Evolutionary conservation across 2,888 invertebrate genomes (phyloP).

Genomic region (Pandemis heparana): DNA sequence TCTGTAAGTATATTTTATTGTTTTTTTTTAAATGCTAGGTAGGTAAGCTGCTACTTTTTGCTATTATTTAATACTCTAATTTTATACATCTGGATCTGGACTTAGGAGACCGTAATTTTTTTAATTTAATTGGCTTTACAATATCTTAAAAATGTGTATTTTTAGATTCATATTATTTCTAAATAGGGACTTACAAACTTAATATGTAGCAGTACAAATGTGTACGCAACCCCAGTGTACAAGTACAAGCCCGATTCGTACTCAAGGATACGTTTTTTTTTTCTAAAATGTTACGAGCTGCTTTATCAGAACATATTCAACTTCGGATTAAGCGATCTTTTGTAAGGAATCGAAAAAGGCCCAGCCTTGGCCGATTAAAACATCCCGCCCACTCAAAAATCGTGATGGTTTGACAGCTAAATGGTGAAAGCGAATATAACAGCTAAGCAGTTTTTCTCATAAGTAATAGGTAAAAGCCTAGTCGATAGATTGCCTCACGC

Average conservation of each 20-base stretch:
- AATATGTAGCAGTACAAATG: no score
- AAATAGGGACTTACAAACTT: no score
- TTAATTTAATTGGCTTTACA: no score
- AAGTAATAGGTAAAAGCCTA: conserved; percentile 51
- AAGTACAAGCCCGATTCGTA: no score
- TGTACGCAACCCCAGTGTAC: no score
- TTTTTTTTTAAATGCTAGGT: not conserved
- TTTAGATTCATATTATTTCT: no score
- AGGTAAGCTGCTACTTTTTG: not conserved
- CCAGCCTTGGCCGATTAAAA: conserved; percentile 2
- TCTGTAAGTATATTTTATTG: no score
- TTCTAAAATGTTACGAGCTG: not conserved
- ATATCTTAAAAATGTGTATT: no score
- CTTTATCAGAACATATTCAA: not conserved
- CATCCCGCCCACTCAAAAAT: conserved; percentile 11
- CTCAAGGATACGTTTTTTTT: not conserved
- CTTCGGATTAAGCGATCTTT: not conserved
- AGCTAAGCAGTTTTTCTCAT: conserved; percentile 31
- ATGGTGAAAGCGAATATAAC: conserved; percentile 31
- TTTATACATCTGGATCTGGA: not conserved
- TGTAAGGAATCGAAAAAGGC: not conserved
- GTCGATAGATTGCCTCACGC: conserved; percentile 58
- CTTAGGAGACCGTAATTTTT: no score
- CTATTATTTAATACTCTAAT: not conserved
- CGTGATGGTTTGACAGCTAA: conserved; percentile 34